Base-by-base conservation (phyloP, 2,888 invertebrate genomes). In the Bombylius discolor region DNA sequence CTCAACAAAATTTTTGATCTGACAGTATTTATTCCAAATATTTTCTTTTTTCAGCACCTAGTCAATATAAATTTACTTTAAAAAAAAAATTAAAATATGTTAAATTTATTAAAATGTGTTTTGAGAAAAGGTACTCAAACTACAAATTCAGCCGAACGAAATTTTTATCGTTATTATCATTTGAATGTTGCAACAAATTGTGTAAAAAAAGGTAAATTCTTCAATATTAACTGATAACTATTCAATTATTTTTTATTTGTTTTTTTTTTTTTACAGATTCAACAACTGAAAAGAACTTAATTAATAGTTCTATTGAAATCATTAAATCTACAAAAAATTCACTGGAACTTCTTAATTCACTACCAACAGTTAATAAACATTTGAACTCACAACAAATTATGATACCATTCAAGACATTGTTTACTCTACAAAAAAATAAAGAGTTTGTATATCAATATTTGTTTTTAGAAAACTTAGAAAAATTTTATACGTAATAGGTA, bases 311-410 rank as follows among this genome's bases (percentile, higher is more conserved):
- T 7, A n/a, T 56, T 4, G 54, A 60, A 55, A 51, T 31, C 31
- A 53, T 60, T 33, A 60, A 55, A 55, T 56, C 58, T 9, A 53
- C 58, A 31, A 51, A 49, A 45, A 54, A 56, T 49, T 44, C 60
- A 31, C 33, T 51, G n/a, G 53, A 58, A 23, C 31, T 60, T 48
- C 55, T 60, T 45, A 44, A 58, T 39, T 49, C 52, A 34, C 34
- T 60, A 32, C 14, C 56, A 23, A 39, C 52, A 31, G 46, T 44
- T 47, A 47, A 48, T n/a, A 39, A 52, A 51, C 12, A 31, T 23
- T 45, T 83, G 77, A 79, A 77, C 42, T 74, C 74, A 57, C 75
- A 71, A 49, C 82, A 84, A 65, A 69, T 80, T 64, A 65, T 82
- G 62, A 78, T 79, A 62, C 81, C 81, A 0, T 65, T 84, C 39